Conservation (phyloP, 2,888 invertebrate species). For the Dione juno region DNA sequence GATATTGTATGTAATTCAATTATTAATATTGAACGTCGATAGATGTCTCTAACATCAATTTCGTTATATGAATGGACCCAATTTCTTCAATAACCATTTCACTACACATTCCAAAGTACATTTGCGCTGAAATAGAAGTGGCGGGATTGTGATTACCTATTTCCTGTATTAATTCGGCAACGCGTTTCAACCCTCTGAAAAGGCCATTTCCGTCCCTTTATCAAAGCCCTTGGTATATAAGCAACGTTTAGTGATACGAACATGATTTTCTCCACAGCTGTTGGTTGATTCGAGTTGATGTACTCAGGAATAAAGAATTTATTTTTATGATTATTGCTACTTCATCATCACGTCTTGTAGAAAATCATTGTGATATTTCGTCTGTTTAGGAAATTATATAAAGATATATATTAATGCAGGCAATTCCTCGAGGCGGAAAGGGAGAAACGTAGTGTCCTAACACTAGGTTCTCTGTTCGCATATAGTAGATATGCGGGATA, state of each 20-base stretch:
- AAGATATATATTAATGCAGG: too few relatives aligned
- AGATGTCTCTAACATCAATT: background rate
- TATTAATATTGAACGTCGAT: background rate
- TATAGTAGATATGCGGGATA: too few relatives aligned
- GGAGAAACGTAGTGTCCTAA: too few relatives aligned
- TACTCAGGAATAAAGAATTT: background rate
- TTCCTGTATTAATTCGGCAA: slow-evolving; percentile 49
- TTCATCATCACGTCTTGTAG: background rate
- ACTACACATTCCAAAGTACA: slow-evolving; percentile 36
- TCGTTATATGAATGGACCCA: slow-evolving; percentile 2
- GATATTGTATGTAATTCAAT: background rate
- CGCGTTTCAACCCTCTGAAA: slow-evolving; percentile 48
- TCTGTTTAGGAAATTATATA: too few relatives aligned
- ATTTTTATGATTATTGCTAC: background rate
- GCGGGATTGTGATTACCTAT: slow-evolving; percentile 46
- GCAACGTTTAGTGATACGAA: slow-evolving; percentile 34
- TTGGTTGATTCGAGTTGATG: slow-evolving; percentile 18
- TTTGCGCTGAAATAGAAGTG: slow-evolving; percentile 39
- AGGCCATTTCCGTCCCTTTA: slow-evolving; percentile 50
- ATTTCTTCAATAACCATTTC: slow-evolving; percentile 32
- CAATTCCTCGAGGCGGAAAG: too few relatives aligned
- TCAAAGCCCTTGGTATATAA: slow-evolving; percentile 40
- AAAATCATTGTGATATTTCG: background rate
- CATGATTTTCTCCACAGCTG: slow-evolving; percentile 18
- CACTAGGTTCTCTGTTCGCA: too few relatives aligned